Evolutionary conservation across 2,888 invertebrate genomes (phyloP).

Genomic region (Polydrusus tereticollis): DNA sequence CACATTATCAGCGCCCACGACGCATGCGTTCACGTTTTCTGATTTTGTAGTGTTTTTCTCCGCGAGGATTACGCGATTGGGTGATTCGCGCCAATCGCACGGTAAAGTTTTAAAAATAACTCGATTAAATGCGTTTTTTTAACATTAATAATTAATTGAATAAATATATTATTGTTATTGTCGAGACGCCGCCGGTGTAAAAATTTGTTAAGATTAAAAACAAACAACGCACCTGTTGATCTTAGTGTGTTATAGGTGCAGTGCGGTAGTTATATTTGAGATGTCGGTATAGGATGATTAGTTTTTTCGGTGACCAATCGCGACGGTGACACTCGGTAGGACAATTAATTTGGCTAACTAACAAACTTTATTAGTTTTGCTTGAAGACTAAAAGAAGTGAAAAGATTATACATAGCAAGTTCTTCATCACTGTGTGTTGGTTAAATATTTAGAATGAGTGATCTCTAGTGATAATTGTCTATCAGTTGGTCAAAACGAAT

Average conservation of each 20-base stretch:
- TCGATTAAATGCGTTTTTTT: conserved; percentile 14
- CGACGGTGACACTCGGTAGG: not conserved
- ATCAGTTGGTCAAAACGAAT: not conserved
- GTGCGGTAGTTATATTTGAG: not conserved
- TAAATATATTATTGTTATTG: conserved; percentile 22
- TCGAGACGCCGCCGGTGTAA: conserved; percentile 8
- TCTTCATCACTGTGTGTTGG: not conserved
- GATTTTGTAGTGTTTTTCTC: conserved; percentile 39
- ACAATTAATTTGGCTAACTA: not conserved
- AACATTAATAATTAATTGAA: conserved; percentile 17
- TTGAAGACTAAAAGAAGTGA: not conserved
- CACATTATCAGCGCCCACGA: conserved; percentile 21
- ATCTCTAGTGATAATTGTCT: not conserved
- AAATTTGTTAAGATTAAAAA: conserved; percentile 13
- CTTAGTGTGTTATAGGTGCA: not conserved
- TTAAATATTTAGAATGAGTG: not conserved
- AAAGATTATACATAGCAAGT: not conserved
- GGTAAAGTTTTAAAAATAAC: conserved; percentile 23
- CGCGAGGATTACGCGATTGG: conserved; percentile 31
- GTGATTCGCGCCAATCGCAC: conserved; percentile 30
- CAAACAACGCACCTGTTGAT: conserved; percentile 16
- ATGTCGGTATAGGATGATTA: not conserved
- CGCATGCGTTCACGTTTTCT: conserved; percentile 34
- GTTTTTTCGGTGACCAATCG: not conserved
- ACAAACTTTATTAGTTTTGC: not conserved